phyloP scores from a whole-genome alignment of 64 coral and sea anemone genomes.

The Stylophora pistillata region DNA sequence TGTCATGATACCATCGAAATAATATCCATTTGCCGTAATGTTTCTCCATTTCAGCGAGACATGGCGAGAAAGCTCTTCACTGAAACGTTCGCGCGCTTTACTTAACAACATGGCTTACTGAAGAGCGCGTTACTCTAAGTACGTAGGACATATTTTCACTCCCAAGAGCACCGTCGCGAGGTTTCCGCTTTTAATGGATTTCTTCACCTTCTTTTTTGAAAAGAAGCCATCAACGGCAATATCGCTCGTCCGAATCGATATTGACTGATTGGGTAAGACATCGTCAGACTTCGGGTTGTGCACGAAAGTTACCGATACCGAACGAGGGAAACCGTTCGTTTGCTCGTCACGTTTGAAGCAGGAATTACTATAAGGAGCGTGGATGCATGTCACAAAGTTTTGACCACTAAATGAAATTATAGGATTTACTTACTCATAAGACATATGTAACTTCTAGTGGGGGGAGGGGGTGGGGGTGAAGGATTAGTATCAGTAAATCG shows the following conservation, averaged over 20 bases:
- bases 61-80: not conserved
- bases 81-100: not conserved
- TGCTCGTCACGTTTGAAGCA: not conserved
- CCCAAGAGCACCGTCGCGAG: not conserved
- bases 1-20: constrained; percentile 78
- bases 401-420: not conserved
- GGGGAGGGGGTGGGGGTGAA: not conserved
- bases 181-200: not conserved
- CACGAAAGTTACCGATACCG: not conserved
- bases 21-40: constrained; percentile 85
- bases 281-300: not conserved
- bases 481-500: too few species aligned
- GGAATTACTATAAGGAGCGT: not conserved
- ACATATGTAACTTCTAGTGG: too few species aligned
- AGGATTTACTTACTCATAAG: too few species aligned
- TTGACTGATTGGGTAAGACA: not conserved
- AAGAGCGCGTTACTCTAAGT: not conserved
- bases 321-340: constrained; percentile 9
- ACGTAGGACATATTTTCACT: not conserved
- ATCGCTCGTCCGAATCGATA: constrained; percentile 3
- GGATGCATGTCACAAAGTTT: not conserved
- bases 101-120: not conserved
- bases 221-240: not conserved
- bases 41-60: constrained; percentile 30
- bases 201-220: not conserved